Base-by-base conservation (phyloP, 2,888 invertebrate genomes). In the Lepidocyrtoides sp. region DNA sequence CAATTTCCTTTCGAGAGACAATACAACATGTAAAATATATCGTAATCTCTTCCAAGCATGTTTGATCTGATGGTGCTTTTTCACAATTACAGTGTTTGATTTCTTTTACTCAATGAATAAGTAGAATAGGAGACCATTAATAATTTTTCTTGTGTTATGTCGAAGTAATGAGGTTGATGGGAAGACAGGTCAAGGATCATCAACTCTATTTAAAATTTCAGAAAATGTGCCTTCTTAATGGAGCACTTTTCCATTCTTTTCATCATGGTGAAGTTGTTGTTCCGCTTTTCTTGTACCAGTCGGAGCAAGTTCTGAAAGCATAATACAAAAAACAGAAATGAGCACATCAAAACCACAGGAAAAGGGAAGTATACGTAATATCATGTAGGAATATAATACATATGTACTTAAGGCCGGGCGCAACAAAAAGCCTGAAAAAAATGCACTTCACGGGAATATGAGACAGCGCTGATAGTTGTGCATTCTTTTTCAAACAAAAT, bases 151-250 rank as follows among this genome's bases (percentile, higher is more conserved):
- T 48, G 10, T 48, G 26, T 10, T 44, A 20, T 57, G 20, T 57
- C 57, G 12, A n/a, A 29, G 17, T 54, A 36, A 36, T 20, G 79
- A 79, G 7, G 79, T 57, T 57, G 57, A 63, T 77, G 60, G 77
- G 77, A 86, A 41, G 77, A 63, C 75, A 77, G 86, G 86, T 77
- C 86, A 77, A 77, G 86, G 86, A 86, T 86, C 86, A 77, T 86
- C 48, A 32, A 77, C 85, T 85, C 72, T 85, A 23, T 29, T 23
- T 3, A 10, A 51, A 44, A 54, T 54, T 48, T 51, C 51, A 75
- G 75, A 69, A 23, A 41, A 57, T 66, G 29, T 44, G 44, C 23
- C 41, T 57, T 83, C n/a, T 51, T 77, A 84, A 90, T 85, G 84
- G 84, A 32, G 32, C 57, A n/a, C 57, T 54, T 85, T n/a, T 66